These are phyloP conservation scores for Caenorhabditis wallacei DNA, from an alignment of 2,888 invertebrate genomes.

Conservation along the genomic window DNA sequence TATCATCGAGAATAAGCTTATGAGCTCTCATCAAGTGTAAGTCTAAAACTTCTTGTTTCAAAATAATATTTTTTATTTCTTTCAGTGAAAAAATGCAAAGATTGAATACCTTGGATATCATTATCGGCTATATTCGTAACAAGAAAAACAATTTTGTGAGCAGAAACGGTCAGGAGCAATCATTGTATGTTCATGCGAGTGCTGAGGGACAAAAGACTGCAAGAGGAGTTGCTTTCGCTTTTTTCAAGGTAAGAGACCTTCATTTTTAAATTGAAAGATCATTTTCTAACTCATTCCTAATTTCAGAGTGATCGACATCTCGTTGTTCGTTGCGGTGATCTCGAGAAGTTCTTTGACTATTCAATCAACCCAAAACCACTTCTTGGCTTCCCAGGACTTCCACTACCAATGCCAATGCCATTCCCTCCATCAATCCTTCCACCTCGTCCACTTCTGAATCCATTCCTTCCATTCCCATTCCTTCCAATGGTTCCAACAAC, in stretches of 20 bases:
- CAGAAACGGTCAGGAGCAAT: conserved; percentile 38
- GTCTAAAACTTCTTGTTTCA: background rate
- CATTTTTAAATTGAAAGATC: background rate
- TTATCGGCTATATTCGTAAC: conserved; percentile 57
- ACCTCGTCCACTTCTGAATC: background rate
- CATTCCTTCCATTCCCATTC: conserved; percentile 38
- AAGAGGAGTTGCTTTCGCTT: conserved; percentile 15
- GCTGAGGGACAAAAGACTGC: conserved; percentile 58
- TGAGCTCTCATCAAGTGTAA: conserved; percentile 60
- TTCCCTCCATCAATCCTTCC: conserved; percentile 1
- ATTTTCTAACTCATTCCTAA: background rate
- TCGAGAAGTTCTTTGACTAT: conserved; percentile 53
- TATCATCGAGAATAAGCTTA: conserved; percentile 44
- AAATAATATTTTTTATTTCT: background rate
- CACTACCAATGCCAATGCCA: conserved; percentile 3
- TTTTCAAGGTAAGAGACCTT: conserved; percentile 51
- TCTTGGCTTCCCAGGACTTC: conserved; percentile 26
- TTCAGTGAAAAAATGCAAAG: conserved; percentile 67
- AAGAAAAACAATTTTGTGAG: conserved; percentile 59
- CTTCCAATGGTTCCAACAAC: conserved; percentile 12
- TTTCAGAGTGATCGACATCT: conserved; percentile 52
- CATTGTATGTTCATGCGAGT: conserved; percentile 47
- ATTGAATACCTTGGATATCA: conserved; percentile 58
- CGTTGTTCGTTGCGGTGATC: conserved; percentile 29
- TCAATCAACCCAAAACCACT: conserved; percentile 36